Conservation (phyloP, 2,888 invertebrate genomes). For the Heliconius aoede region DNA sequence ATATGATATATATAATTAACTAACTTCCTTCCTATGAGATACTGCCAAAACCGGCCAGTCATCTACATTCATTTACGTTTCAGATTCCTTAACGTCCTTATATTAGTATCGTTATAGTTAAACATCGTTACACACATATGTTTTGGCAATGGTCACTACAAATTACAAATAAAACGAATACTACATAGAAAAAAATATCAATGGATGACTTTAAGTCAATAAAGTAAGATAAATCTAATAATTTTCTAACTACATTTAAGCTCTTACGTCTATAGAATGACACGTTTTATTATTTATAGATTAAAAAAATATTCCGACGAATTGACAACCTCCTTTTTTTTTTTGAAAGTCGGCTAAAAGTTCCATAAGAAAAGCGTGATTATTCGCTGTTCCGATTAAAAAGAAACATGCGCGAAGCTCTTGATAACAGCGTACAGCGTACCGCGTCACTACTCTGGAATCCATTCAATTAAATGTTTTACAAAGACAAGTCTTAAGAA, state of each 20-base stretch:
- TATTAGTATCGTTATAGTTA: constrained; percentile 32
- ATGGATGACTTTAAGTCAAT: constrained; percentile 73
- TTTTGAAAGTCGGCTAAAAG: too few relatives aligned
- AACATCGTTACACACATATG: constrained; percentile 38
- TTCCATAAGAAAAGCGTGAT: constrained; percentile 1
- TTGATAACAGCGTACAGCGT: constrained; percentile 25
- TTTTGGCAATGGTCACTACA: constrained; percentile 76
- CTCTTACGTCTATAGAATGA: constrained; percentile 28
- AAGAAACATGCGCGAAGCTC: constrained; percentile 28
- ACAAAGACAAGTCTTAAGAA: constrained; percentile 41
- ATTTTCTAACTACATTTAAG: constrained; percentile 46
- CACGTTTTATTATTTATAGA: constrained; percentile 19
- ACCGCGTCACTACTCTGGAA: constrained; percentile 32
- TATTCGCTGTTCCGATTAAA: constrained; percentile 28
- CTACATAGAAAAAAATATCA: constrained; percentile 63
- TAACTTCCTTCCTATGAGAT: constrained; percentile 76
- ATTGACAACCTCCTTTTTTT: too few relatives aligned
- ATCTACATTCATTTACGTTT: constrained; percentile 52
- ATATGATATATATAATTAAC: constrained; percentile 67
- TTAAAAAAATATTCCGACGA: too few relatives aligned
- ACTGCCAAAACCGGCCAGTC: constrained; percentile 66
- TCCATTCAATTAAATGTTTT: constrained; percentile 27
- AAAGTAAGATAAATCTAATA: constrained; percentile 66
- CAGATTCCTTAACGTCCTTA: constrained; percentile 43
- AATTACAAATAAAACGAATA: constrained; percentile 60